Evolutionary conservation across 2,113 vertebrate species (phyloP), one percentile per base, ranked within the genome.

Genomic region (Hiodon alosoides): DNA sequence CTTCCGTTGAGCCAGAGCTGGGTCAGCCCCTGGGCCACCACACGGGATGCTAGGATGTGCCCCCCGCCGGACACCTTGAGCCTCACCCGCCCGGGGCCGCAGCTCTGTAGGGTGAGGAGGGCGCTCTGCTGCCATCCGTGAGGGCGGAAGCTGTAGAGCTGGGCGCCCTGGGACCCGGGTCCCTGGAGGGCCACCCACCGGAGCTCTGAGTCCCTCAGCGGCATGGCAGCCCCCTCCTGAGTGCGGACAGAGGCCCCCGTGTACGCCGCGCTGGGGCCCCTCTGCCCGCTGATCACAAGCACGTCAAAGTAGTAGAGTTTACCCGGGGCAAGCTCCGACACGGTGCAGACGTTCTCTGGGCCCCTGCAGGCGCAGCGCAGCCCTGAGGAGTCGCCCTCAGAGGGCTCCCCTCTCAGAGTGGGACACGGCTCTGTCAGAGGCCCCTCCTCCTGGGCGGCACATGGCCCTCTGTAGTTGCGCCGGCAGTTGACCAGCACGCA

Each of bases 271-370:
- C 89, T 95, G 57, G 93, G 93, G 0, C 92, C 88, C 1, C 94
- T 94, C 13, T 90, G 73, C 70, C 85, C 85, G 67, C 95, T 92
- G 0, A 93, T 86, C 58, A 92, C 88, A 64, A 95, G 95, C 10
- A 96, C 85, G 0, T 96, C 94, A n/a, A 96, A 93, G 82, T 94
- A 94, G 77, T 96, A 96, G 68, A 88, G 90, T 2, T 89, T 93
- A 79, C 88, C 89, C 4, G 94, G 91, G 47, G 87, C 86, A 67
- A 96, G 91, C 4, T 82, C 91, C 0, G 92, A 87, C 67, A 95
- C 85, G 0, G 91, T 94, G 84, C 94, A 94, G 0, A 90, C 90
- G 13, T 88, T 96, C 83, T 87, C 93, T 7, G 88, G 85, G 11
- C 92, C 94, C 68, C 86, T 71, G 57, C 95, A 96, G 13, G 82